phyloP scores from a whole-genome alignment of 1,140 invertebrate species.

The Steinernema khuongi region DNA sequence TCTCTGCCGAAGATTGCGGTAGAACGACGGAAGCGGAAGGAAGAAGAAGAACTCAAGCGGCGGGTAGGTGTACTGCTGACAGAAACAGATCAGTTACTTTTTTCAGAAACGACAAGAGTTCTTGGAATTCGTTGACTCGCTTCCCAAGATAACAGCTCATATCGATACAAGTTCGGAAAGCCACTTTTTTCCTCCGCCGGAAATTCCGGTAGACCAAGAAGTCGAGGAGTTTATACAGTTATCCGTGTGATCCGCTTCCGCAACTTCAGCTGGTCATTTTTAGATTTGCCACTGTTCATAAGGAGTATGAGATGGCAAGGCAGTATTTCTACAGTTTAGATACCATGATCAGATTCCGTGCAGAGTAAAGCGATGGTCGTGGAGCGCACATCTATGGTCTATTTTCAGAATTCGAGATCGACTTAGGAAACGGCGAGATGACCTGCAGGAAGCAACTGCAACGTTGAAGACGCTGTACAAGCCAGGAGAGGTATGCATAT shows the following conservation, averaged over 20 bases:
- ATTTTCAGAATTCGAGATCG: not conserved
- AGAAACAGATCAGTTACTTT: not conserved
- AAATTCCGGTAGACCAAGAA: not conserved
- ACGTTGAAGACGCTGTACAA: not conserved
- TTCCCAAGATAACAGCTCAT: not conserved
- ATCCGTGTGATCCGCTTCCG: not conserved
- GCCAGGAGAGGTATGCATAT: not conserved
- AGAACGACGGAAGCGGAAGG: not conserved
- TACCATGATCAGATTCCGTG: not conserved
- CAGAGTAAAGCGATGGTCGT: not conserved
- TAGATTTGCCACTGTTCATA: not conserved
- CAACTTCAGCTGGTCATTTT: not conserved
- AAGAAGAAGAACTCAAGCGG: not conserved
- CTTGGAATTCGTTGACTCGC: not conserved
- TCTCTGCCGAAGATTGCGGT: not conserved
- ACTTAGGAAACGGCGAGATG: not conserved
- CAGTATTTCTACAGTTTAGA: not conserved
- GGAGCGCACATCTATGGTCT: not conserved
- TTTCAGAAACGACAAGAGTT: not conserved
- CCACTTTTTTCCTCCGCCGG: not conserved
- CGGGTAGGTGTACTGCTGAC: not conserved
- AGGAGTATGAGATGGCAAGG: not conserved
- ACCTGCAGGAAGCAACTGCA: not conserved
- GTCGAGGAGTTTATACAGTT: not conserved
- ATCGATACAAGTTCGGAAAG: not conserved